Evolutionary conservation across 2,888 invertebrate genomes (phyloP).

Genomic region (Watsonalla cultraria): DNA sequence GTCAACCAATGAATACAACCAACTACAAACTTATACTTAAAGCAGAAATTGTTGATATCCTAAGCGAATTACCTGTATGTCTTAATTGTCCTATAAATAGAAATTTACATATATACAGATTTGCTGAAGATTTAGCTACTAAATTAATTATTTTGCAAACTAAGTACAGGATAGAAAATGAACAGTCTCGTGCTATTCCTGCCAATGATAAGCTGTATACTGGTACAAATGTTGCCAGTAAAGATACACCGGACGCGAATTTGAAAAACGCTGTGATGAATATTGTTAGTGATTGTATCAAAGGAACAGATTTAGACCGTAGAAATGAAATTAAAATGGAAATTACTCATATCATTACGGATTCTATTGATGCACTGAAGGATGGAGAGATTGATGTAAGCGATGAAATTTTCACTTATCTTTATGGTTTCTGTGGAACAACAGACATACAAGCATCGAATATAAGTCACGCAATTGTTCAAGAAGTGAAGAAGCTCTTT

Average conservation of each 20-base stretch:
- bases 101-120: conserved; percentile 16
- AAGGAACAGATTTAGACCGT: conserved; percentile 1
- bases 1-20: conserved; percentile 5
- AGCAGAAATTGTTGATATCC: conserved; percentile 28
- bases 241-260: background rate
- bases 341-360: conserved; percentile 14
- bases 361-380: conserved; percentile 9
- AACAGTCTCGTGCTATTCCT: background rate
- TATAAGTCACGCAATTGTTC: conserved; percentile 11
- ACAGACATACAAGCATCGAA: conserved; percentile 10
- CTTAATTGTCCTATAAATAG: conserved; percentile 7
- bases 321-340: conserved; percentile 8
- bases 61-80: conserved; percentile 19
- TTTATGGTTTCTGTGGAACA: background rate
- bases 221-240: background rate
- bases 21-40: conserved; percentile 28
- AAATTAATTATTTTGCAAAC: conserved; percentile 18
- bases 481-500: conserved; percentile 6
- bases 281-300: conserved; percentile 6
- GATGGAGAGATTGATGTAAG: conserved; percentile 1
- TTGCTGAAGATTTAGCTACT: conserved; percentile 29
- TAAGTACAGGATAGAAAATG: conserved; percentile 3
- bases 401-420: background rate
- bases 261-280: conserved; percentile 4
- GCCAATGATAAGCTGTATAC: background rate